Evolutionary conservation across 2,888 invertebrate species (phyloP), one percentile per base, ranked within the genome.

Genomic region (Bembecia ichneumoniformis): DNA sequence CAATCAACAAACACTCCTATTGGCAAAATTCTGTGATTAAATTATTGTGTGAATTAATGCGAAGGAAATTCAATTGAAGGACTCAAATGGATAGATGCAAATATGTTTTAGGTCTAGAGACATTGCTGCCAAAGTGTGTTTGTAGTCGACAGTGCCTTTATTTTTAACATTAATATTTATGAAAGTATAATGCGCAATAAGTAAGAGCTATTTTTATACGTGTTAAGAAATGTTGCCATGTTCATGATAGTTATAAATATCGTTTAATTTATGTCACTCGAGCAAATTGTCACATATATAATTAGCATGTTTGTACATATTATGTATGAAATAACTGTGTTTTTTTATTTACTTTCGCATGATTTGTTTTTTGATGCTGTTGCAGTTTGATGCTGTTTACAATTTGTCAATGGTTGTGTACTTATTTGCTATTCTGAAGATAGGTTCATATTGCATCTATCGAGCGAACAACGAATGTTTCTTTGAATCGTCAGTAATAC

Each of bases 81-180:
- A 71, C 66, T 71, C 68, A 69, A 67, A 59, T 68, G 28, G 62
- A 64, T 68, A 59, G 59, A 63, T 71, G 66, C 64, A 66, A 67
- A 58, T 62, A 65, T 64, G 68, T 70, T 67, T 72, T 74, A 75
- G 68, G 76, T 73, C 70, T 69, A 72, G 72, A 74, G 80, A 75
- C 64, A 68, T 76, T 81, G 82, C 87, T 87, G 88, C 88, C 88
- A 88, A 87, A 88, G 87, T 87, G 87, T 86, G 86, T 84, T 84
- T 86, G 87, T 87, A 87, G 87, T 87, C 87, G 84, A 83, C 83
- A 83, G 87, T 87, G 87, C 87, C 87, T 87, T 84, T 78, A 76
- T 74, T 74, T 63, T 68, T 71, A 74, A 70, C 64, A 57, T 71
- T 68, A 50, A 74, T 82, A 84, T 86, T 83, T 86, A 83, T 83